Percentiles rank a stretch among this genome's conserved stretches.
Evolutionary conservation across 2,888 invertebrate genomes (phyloP).

Genomic region (Clostera curtula): DNA sequence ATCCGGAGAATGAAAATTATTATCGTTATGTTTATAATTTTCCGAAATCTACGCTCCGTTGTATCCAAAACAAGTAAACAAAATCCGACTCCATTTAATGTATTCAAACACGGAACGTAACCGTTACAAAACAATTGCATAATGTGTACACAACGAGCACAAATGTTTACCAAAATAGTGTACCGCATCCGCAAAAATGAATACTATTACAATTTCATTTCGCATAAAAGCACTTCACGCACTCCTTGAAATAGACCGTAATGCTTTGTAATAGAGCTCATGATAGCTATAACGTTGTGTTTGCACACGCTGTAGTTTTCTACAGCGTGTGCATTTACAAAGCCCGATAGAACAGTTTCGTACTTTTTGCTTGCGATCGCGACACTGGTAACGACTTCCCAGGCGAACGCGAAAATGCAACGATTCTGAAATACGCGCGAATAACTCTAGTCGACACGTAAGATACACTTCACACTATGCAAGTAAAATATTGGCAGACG

Average conservation of each 20-base stretch:
- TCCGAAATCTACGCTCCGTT: too few species aligned
- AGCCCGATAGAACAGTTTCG: slow-evolving; percentile 33
- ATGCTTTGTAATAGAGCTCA: too few species aligned
- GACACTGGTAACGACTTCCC: slow-evolving; percentile 56
- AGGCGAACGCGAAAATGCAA: slow-evolving; percentile 47
- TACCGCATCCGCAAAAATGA: slow-evolving; percentile 22
- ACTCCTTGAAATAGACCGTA: not conserved
- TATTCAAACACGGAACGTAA: not conserved
- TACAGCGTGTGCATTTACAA: slow-evolving; percentile 34
- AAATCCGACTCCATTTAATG: not conserved
- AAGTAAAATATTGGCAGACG: too few species aligned
- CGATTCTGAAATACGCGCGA: slow-evolving; percentile 43
- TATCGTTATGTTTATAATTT: too few species aligned
- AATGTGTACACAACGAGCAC: slow-evolving; percentile 7
- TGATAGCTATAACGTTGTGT: slow-evolving; percentile 10
- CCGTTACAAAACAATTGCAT: slow-evolving; percentile 13
- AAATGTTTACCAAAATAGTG: slow-evolving; percentile 14
- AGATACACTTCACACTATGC: too few species aligned
- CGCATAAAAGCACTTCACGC: slow-evolving; percentile 14
- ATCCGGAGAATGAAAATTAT: too few species aligned
- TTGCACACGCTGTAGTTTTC: slow-evolving; percentile 13
- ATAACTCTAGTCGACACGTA: slow-evolving; percentile 26
- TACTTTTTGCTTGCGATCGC: slow-evolving; percentile 42
- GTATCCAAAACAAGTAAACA: too few species aligned
- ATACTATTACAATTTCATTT: slow-evolving; percentile 24